Conservation (phyloP, 2,888 invertebrate species). For the Drosophila longiperda region DNA sequence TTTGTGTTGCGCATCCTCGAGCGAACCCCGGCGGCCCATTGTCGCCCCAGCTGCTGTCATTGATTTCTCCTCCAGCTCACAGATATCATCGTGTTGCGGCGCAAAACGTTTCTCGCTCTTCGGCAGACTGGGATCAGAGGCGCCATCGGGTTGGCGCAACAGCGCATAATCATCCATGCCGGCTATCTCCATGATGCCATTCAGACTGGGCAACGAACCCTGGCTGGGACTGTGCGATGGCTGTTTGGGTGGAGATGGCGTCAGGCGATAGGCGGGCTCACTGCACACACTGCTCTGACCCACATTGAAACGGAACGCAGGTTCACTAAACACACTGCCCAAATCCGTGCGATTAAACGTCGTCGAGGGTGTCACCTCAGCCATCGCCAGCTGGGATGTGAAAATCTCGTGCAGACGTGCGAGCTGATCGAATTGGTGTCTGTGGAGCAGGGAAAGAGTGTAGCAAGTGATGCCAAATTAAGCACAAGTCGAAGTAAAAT, state of each 20-base stretch:
- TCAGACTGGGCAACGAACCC: slow-evolving; percentile 87
- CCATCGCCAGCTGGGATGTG: slow-evolving; percentile 91
- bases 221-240: slow-evolving; percentile 85
- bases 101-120: slow-evolving; percentile 83
- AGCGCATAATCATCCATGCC: slow-evolving; percentile 88
- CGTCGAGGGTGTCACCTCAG: slow-evolving; percentile 88
- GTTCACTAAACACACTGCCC: slow-evolving; percentile 85
- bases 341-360: slow-evolving; percentile 86
- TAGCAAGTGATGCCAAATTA: background rate
- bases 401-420: slow-evolving; percentile 93
- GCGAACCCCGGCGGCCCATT: slow-evolving; percentile 74
- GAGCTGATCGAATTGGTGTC: slow-evolving; percentile 90
- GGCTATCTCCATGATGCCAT: slow-evolving; percentile 88
- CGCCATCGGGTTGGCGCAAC: slow-evolving; percentile 95
- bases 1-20: slow-evolving; percentile 77
- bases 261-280: slow-evolving; percentile 90
- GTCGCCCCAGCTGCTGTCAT: slow-evolving; percentile 73
- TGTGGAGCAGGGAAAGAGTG: slow-evolving; percentile 21
- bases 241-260: slow-evolving; percentile 85
- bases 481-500: background rate
- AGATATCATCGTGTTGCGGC: slow-evolving; percentile 78
- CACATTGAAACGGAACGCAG: slow-evolving; percentile 84
- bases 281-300: slow-evolving; percentile 93
- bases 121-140: slow-evolving; percentile 94
- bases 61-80: slow-evolving; percentile 83